Conservation (phyloP, 2,113 vertebrate genomes). For the Nycticorax nycticorax region DNA sequence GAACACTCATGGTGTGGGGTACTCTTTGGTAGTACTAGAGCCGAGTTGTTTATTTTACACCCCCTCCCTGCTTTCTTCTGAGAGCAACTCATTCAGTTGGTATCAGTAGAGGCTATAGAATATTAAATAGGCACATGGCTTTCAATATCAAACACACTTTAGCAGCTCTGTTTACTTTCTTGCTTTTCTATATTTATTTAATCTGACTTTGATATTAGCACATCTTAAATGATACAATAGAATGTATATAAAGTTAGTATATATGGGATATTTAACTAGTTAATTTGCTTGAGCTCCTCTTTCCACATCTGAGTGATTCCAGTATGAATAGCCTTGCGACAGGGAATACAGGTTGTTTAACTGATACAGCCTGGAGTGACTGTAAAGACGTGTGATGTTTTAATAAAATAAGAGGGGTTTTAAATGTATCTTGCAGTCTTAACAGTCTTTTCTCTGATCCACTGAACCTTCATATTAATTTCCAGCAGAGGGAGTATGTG, state of each 20-base stretch:
- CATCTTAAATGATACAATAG: not conserved
- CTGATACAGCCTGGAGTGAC: not conserved
- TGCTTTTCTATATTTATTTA: not conserved
- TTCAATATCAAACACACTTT: not conserved
- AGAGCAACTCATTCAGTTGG: not conserved
- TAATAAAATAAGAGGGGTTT: not conserved
- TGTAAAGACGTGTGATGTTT: not conserved
- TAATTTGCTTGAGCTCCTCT: not conserved
- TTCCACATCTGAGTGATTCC: not conserved
- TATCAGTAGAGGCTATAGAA: not conserved
- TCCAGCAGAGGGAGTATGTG: constrained; percentile 49
- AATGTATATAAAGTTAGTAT: not conserved
- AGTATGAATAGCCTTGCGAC: not conserved
- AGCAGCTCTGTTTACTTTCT: not conserved
- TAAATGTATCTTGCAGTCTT: not conserved
- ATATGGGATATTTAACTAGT: not conserved
- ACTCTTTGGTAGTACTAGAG: not conserved
- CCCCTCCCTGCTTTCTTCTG: not conserved
- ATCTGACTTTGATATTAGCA: not conserved
- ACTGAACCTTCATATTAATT: not conserved
- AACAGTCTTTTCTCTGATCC: not conserved
- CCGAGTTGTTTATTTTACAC: not conserved
- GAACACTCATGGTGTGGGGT: not conserved
- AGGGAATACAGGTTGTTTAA: not conserved
- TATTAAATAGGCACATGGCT: not conserved